Evolutionary conservation across 1,140 invertebrate species (phyloP), one percentile per base, ranked within the genome.

Genomic region (Neodiprion fabricii): DNA sequence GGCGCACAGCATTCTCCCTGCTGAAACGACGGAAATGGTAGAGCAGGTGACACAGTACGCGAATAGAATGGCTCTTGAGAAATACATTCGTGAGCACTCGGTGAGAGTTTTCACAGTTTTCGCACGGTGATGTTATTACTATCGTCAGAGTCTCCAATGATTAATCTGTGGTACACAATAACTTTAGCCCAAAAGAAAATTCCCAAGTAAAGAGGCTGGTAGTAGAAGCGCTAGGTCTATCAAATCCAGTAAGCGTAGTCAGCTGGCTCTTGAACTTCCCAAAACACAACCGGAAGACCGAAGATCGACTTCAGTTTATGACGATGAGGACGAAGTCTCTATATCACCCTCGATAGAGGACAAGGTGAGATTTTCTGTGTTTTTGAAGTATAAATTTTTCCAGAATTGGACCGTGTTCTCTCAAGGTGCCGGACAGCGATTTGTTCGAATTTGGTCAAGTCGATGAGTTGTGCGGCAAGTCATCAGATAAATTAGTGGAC

Each of bases 351-450:
- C 67, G 11, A 47, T 69, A 4, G 67, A 69, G 23, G 40, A 23
- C 17, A 69, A 69, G 67, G 67, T 23, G 40, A 47, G 12, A 65
- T 1, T 65, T 65, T 14, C 17, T 7, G 17, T 14, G 3, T 65
- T 65, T 65, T 14, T 65, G 1, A 65, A 65, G 4, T 21, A 65
- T 65, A 3, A 65, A 1, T 65, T 0, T 7, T 65, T 14, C 1
- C 12, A 14, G 12, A 65, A 72, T 79, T 53, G 49, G 74, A 67
- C 74, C 77, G 69, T 48, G 72, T 77, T 79, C 50, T 79, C n/a
- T 61, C 11, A 61, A 93, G 91, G 89, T 94, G 1, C 94, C 94
- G 1, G 89, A 92, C 69, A 92, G 92, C 74, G 94, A 95, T 87
- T 83, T 95, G 71, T 95, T 95, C 79, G 91, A 94, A 82, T 86